Evolutionary conservation across 2,888 invertebrate genomes (phyloP).

Genomic region (Auanema sp.): DNA sequence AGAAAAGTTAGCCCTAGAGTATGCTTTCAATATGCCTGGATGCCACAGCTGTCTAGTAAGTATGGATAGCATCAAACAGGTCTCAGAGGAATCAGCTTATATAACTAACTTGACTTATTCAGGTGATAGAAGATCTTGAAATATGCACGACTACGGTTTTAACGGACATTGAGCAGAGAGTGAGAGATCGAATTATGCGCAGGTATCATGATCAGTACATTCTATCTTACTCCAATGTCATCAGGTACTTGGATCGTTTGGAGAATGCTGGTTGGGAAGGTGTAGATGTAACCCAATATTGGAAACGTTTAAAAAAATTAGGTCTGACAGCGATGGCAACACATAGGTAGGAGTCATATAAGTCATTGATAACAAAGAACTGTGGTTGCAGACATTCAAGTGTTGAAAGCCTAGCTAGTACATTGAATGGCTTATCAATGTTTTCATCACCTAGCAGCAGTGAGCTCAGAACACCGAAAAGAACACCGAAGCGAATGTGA

Average conservation of each 20-base stretch:
- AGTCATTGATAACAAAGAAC: neutral
- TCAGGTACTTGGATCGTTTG: conserved; percentile 65
- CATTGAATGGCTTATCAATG: conserved; percentile 48
- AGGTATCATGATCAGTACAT: conserved; percentile 30
- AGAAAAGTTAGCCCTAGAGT: conserved; percentile 48
- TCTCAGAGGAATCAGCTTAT: neutral
- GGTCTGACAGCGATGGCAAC: conserved; percentile 45
- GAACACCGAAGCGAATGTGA: neutral
- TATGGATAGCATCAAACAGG: conserved; percentile 42
- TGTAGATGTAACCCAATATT: conserved; percentile 71
- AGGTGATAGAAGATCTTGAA: conserved; percentile 29
- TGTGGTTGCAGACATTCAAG: conserved; percentile 32
- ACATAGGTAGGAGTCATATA: conserved; percentile 26
- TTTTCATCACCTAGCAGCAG: conserved; percentile 41
- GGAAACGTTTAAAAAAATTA: conserved; percentile 56
- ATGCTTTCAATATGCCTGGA: conserved; percentile 51
- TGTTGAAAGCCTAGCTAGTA: conserved; percentile 53
- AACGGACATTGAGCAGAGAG: conserved; percentile 44
- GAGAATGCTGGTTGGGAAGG: conserved; percentile 76
- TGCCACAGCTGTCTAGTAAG: conserved; percentile 47
- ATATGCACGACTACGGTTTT: conserved; percentile 25
- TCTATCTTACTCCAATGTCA: too few species aligned
- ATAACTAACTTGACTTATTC: neutral
- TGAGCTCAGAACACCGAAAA: conserved; percentile 29
- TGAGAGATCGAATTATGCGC: conserved; percentile 56